phyloP scores from a whole-genome alignment of 2,113 vertebrate species.

The Zingel zingel region DNA sequence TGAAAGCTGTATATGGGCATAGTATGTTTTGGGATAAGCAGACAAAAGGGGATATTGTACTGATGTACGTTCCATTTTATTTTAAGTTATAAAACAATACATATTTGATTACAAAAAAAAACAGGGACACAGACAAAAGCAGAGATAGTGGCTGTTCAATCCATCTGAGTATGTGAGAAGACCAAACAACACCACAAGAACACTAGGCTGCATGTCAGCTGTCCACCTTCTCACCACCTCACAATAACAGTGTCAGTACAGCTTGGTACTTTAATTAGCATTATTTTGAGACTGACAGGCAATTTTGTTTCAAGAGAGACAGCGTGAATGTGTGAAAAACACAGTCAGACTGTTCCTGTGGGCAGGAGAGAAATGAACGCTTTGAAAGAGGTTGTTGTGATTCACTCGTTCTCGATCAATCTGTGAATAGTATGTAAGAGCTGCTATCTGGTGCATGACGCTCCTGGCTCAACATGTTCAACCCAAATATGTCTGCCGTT shows the following conservation, averaged over 20 bases:
- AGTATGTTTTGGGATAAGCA: neutral
- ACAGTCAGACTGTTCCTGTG: slow-evolving; percentile 71
- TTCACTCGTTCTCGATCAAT: slow-evolving; percentile 62
- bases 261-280: slow-evolving; percentile 61
- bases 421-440: slow-evolving; percentile 67
- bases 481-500: slow-evolving; percentile 84
- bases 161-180: slow-evolving; percentile 19
- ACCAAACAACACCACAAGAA: slow-evolving; percentile 47
- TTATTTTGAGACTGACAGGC: slow-evolving; percentile 57
- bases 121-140: slow-evolving; percentile 4
- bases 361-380: slow-evolving; percentile 50
- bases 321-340: slow-evolving; percentile 49
- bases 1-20: neutral
- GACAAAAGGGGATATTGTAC: neutral
- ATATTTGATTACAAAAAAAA: slow-evolving; percentile 2
- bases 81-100: neutral
- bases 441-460: slow-evolving; percentile 66
- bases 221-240: slow-evolving; percentile 40
- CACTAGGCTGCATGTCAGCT: slow-evolving; percentile 41
- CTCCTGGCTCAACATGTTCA: slow-evolving; percentile 54
- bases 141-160: neutral
- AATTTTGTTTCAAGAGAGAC: slow-evolving; percentile 36
- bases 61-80: neutral
- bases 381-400: slow-evolving; percentile 60
- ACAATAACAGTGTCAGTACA: slow-evolving; percentile 43